Evolutionary conservation across 2,113 vertebrate genomes (phyloP).

Genomic region (Sus scrofa): T2T-Sscrofa CM000813.6:19525501-19526000

Average conservation of each 20-base stretch:
- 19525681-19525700: neutral
- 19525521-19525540: slow-evolving; percentile 54
- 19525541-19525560: slow-evolving; percentile 23
- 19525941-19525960: slow-evolving; percentile 53
- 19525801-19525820: slow-evolving; percentile 42
- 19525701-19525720: slow-evolving; percentile 57
- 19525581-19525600: slow-evolving; percentile 46
- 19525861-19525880: slow-evolving; percentile 26
- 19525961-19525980: neutral
- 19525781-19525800: neutral
- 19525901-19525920: slow-evolving; percentile 8
- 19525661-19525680: neutral
- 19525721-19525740: neutral
- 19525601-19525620: slow-evolving; percentile 45
- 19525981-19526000: slow-evolving; percentile 49
- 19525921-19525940: slow-evolving; percentile 58
- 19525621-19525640: slow-evolving; percentile 23
- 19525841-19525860: slow-evolving; percentile 36
- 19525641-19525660: slow-evolving; percentile 58
- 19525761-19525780: neutral
- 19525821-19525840: slow-evolving; percentile 26
- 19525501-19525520: slow-evolving; percentile 66
- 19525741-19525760: neutral
- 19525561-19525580: slow-evolving; percentile 59
- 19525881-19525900: slow-evolving; percentile 52